phyloP scores from a whole-genome alignment of 2,797 vertebrate species.

The Esox lucius region DNA sequence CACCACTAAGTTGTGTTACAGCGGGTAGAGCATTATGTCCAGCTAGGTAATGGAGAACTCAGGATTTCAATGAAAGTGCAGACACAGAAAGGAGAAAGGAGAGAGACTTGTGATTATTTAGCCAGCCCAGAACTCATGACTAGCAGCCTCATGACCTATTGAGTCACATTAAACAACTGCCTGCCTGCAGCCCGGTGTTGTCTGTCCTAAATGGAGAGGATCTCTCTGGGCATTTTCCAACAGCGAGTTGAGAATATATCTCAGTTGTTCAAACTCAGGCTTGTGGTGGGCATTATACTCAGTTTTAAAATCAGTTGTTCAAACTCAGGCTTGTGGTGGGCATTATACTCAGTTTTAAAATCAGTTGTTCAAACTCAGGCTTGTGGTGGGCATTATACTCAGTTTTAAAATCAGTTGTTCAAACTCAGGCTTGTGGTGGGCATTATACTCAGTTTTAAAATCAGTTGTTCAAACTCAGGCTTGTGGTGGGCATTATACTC shows the following conservation, averaged over 20 bases:
- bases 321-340: no score
- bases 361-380: no score
- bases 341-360: no score
- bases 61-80: constrained; percentile 41
- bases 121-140: constrained; percentile 50
- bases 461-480: neutral
- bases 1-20: constrained; percentile 14
- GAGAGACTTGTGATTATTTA: constrained; percentile 34
- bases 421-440: no score
- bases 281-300: no score
- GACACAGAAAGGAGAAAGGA: constrained; percentile 9
- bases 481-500: no score
- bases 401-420: no score
- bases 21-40: constrained; percentile 50
- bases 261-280: neutral
- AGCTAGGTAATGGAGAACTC: constrained; percentile 54
- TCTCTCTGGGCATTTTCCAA: neutral
- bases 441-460: no score
- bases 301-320: no score
- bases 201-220: neutral
- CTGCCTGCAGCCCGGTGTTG: neutral
- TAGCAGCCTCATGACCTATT: constrained; percentile 50
- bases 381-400: no score
- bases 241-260: neutral
- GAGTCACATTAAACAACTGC: constrained; percentile 22